Base-by-base conservation (phyloP, 30 jellyfish, hydroid and myxozoan genomes). In the Sanderia malayensis region DNA sequence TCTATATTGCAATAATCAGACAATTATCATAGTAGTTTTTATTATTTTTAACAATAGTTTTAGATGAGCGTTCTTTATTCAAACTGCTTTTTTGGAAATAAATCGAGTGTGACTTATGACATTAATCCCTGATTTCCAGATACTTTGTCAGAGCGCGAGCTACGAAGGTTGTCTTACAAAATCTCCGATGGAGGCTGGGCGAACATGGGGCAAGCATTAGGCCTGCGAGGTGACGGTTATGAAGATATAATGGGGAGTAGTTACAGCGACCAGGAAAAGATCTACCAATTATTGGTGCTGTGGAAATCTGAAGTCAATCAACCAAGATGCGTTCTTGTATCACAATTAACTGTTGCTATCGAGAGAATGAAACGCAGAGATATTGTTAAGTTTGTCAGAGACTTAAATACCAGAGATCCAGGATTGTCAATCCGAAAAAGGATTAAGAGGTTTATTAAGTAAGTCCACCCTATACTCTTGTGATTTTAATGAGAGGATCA, bases 141-240 rank as follows among this genome's bases (percentile, higher is more conserved):
- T 23, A 49, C 95, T 4, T 47, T 88, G 11, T 63, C 94, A 13
- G 97, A 88, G 11, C 86, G 97, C 2, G 97, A 88, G 49, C 89
- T 88, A n/a, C 90, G 97, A 20, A 59, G 97, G 19, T 73, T 88
- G 15, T 59, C 95, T 17, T 88, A 79, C 80, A 74, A 82, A 61
- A 65, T 88, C 1, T 84, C 94, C 26, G 93, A 77, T 28, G 95
- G 95, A 31, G 73, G 64, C 58, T 88, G 97, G 97, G 70, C 59
- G 21, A 73, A 60, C 21, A 58, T 88, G 58, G 96, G 96, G n/a
- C 72, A 44, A 23, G 93, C 84, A 0, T 61, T 88, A 45, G 70
- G 66, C 20, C 49, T 83, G 44, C 63, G 79, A 18, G 87, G 87
- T 25, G 31, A 66, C 1, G 89, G 67, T 22, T 73, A 63, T 46